Conservation (phyloP, 2,113 vertebrate species). For the Anolis carolinensis region DNA sequence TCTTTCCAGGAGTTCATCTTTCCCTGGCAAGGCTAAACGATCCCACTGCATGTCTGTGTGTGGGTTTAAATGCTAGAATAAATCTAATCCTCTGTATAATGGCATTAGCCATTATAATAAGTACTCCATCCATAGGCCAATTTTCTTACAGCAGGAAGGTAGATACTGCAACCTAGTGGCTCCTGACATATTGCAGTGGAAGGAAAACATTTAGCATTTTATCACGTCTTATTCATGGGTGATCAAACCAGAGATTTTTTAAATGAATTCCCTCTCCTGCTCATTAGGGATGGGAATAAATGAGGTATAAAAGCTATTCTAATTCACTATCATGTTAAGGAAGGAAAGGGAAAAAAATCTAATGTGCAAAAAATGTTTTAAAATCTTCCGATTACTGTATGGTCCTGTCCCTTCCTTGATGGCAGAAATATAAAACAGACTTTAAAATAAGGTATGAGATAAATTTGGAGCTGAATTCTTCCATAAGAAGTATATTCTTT, state of each 20-base stretch:
- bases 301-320: background rate
- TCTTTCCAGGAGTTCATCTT: background rate
- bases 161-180: constrained; percentile 68
- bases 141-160: background rate
- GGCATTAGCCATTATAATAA: constrained; percentile 39
- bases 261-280: background rate
- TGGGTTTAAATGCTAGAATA: background rate
- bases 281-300: background rate
- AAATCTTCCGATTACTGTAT: background rate
- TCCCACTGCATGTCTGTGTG: background rate
- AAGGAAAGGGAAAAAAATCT: background rate
- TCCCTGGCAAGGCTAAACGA: constrained; percentile 3
- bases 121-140: background rate
- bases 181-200: background rate
- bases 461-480: background rate
- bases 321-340: background rate
- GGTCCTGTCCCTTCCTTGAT: background rate
- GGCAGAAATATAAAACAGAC: background rate
- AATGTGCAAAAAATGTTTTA: background rate
- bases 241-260: background rate
- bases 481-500: background rate
- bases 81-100: constrained; percentile 7
- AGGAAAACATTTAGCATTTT: background rate
- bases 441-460: background rate
- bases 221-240: background rate